Evolutionary conservation across 2,797 vertebrate species (phyloP).

Genomic region (Sylvia borin): DNA sequence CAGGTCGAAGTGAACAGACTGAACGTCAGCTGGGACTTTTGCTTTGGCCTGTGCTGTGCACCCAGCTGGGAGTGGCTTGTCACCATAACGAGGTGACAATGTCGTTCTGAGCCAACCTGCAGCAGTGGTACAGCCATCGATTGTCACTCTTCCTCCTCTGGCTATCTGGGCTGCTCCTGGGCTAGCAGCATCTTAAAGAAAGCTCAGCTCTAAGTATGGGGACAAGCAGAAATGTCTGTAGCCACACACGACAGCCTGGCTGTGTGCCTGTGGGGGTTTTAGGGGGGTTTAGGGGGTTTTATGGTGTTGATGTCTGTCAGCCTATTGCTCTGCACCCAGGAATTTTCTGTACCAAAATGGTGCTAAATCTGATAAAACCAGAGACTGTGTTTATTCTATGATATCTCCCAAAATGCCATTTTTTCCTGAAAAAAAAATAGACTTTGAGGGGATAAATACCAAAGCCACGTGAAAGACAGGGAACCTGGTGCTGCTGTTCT

Average conservation of each 20-base stretch:
- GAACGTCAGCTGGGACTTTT: not conserved
- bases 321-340: not conserved
- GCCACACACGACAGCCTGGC: not conserved
- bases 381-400: not conserved
- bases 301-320: not conserved
- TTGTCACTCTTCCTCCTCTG: not conserved
- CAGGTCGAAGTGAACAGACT: not conserved
- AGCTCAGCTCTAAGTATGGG: not conserved
- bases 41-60: not conserved
- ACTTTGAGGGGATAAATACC: not conserved
- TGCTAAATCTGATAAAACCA: not conserved
- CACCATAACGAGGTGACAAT: not conserved
- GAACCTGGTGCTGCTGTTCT: not conserved
- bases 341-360: rapidly evolving
- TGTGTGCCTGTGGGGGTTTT: not conserved
- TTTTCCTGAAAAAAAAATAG: not conserved
- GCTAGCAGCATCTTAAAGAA: not conserved
- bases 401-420: not conserved
- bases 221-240: rapidly evolving
- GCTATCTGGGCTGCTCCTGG: not conserved
- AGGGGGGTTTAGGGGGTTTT: not conserved
- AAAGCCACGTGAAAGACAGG: rapidly evolving
- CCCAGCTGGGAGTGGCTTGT: not conserved
- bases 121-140: not conserved
- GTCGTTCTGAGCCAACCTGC: not conserved